Conservation (phyloP, 2,113 vertebrate genomes). For the Dolichotis patagonum region DNA sequence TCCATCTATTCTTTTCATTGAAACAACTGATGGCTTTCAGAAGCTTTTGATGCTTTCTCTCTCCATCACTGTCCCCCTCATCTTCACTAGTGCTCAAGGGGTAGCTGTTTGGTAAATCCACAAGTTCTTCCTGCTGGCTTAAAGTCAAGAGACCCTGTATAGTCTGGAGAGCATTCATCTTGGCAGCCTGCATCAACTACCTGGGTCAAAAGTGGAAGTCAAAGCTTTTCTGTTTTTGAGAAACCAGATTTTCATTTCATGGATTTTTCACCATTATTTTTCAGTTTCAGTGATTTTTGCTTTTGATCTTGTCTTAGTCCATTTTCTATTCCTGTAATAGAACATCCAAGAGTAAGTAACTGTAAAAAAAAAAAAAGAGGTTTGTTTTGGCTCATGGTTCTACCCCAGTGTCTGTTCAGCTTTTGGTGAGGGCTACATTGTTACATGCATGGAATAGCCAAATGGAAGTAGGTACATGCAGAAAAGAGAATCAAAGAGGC, state of each 20-base stretch:
- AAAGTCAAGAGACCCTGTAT: not conserved
- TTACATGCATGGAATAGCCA: not conserved
- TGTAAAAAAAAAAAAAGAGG: not conserved
- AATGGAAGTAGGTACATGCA: not conserved
- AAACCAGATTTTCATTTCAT: not conserved
- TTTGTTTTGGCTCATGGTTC: not conserved
- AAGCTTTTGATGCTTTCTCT: slow-evolving; percentile 90
- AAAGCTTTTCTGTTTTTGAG: not conserved
- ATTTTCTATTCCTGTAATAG: not conserved
- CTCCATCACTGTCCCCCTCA: slow-evolving; percentile 66
- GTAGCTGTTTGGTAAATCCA: not conserved
- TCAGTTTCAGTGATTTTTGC: not conserved
- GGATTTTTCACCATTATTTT: not conserved
- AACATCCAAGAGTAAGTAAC: not conserved
- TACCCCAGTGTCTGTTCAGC: not conserved
- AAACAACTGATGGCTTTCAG: slow-evolving; percentile 92
- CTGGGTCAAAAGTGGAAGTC: not conserved
- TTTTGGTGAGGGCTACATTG: not conserved
- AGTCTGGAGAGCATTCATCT: not conserved
- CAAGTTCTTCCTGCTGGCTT: not conserved
- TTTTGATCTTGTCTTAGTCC: not conserved
- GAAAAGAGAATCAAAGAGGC: not conserved
- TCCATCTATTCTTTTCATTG: slow-evolving; percentile 82
- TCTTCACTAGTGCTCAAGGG: not conserved
- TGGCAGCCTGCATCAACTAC: not conserved